These are phyloP conservation scores for Sebastes hopkinsi DNA, from an alignment of 2,797 vertebrate species.

Conservation along the genomic window DNA sequence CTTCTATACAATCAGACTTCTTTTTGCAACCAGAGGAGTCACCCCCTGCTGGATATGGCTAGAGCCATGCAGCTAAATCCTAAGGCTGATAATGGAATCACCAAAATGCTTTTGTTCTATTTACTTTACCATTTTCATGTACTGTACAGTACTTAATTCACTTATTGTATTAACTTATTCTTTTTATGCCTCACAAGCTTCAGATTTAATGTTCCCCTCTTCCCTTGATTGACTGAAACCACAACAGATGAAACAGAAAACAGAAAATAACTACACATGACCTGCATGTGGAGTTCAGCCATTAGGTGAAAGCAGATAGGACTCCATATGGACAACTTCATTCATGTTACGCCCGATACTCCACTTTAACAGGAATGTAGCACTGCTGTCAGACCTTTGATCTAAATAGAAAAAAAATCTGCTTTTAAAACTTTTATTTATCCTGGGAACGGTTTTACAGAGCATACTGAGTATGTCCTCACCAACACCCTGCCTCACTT, in stretches of 20 bases:
- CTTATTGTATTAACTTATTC: background rate
- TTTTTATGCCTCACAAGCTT: background rate
- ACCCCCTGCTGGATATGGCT: too few species aligned
- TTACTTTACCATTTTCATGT: background rate
- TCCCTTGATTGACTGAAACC: background rate
- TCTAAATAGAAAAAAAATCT: background rate
- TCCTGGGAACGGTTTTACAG: slow-evolving; percentile 14
- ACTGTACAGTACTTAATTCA: background rate
- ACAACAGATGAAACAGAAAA: slow-evolving; percentile 39
- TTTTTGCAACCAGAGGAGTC: too few species aligned
- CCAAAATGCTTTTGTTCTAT: background rate
- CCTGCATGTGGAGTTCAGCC: slow-evolving; percentile 39
- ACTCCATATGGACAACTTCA: slow-evolving; percentile 63
- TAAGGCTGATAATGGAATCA: background rate
- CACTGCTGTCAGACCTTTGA: slow-evolving; percentile 35
- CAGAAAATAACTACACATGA: slow-evolving; percentile 42
- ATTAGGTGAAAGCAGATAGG: slow-evolving; percentile 72
- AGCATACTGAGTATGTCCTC: slow-evolving; percentile 5
- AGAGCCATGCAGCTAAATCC: background rate
- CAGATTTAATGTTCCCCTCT: background rate
- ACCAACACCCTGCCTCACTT: background rate
- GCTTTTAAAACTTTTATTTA: slow-evolving; percentile 45
- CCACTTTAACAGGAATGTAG: slow-evolving; percentile 49
- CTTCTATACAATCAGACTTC: too few species aligned
- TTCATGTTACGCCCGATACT: slow-evolving; percentile 5